Evolutionary conservation across 1,140 invertebrate species (phyloP).

Genomic region (Yoshiicerus persimilis): DNA sequence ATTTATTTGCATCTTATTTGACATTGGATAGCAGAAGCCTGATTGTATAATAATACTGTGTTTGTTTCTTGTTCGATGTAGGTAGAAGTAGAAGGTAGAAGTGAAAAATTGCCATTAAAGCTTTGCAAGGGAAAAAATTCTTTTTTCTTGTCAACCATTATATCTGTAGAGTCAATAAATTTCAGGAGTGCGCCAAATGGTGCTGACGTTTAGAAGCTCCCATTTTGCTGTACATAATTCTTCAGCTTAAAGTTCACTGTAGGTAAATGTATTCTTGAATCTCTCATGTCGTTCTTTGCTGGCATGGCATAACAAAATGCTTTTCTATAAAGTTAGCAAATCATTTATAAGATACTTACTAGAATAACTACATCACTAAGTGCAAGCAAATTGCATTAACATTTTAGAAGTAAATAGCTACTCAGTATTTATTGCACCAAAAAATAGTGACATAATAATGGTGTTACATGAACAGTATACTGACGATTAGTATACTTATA

Average conservation of each 20-base stretch:
- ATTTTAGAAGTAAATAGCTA: too few species aligned
- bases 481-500: too few species aligned
- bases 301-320: neutral
- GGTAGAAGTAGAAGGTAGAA: neutral
- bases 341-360: neutral
- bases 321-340: neutral
- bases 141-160: neutral
- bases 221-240: neutral
- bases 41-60: neutral
- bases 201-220: neutral
- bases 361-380: too few species aligned
- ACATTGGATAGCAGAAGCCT: neutral
- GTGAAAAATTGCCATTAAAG: neutral
- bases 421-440: too few species aligned
- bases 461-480: too few species aligned
- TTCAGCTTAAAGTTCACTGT: neutral
- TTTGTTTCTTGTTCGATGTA: neutral
- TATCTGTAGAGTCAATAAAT: slow-evolving; percentile 1
- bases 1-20: neutral
- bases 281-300: neutral
- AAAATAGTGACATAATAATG: too few species aligned
- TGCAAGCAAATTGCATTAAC: too few species aligned
- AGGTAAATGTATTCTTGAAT: neutral
- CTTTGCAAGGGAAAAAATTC: neutral
- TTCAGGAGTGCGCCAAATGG: neutral